A percentile compares a stretch with the other conserved stretches of the same genome.
Conservation (phyloP, 2,797 vertebrate species). For the Cyprinodon diabolis region DNA sequence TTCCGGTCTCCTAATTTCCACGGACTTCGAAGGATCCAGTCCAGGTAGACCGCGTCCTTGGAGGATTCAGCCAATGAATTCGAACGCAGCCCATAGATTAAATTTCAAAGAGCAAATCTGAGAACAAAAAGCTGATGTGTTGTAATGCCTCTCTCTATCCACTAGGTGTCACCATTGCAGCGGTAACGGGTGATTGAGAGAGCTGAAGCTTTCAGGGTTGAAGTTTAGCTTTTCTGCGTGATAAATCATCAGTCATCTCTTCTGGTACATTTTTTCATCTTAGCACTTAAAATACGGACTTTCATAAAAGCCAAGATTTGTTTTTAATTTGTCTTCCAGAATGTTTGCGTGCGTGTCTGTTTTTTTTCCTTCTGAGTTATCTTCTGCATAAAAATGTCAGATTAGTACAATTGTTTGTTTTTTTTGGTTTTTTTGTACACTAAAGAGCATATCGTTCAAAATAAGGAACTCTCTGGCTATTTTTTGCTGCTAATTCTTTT, state of each 20-base stretch:
- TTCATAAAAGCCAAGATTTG: not conserved
- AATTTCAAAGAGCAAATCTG: too few species aligned
- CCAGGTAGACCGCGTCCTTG: too few species aligned
- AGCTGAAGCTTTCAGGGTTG: slow-evolving; percentile 2
- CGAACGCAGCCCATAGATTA: too few species aligned
- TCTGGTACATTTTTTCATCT: not conserved
- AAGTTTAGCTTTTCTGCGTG: slow-evolving; percentile 1
- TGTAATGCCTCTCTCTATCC: slow-evolving; percentile 12
- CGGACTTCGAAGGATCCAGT: too few species aligned
- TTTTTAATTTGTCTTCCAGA: not conserved
- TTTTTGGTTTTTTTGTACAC: not conserved
- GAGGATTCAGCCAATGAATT: too few species aligned
- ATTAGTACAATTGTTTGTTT: too few species aligned
- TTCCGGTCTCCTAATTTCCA: too few species aligned
- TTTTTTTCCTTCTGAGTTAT: too few species aligned
- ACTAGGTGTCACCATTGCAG: slow-evolving; percentile 66
- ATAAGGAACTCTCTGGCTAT: slow-evolving; percentile 68
- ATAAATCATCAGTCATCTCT: not conserved
- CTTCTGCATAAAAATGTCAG: not conserved
- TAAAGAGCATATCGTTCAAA: slow-evolving; percentile 70
- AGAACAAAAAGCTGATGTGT: not conserved
- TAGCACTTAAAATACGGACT: not conserved
- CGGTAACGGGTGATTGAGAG: not conserved
- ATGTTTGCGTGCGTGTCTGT: too few species aligned
- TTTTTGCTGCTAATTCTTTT: slow-evolving; percentile 54